Evolutionary conservation across 2,888 invertebrate genomes (phyloP), one percentile per base, ranked within the genome.

Genomic region (Pyralis farinalis): DNA sequence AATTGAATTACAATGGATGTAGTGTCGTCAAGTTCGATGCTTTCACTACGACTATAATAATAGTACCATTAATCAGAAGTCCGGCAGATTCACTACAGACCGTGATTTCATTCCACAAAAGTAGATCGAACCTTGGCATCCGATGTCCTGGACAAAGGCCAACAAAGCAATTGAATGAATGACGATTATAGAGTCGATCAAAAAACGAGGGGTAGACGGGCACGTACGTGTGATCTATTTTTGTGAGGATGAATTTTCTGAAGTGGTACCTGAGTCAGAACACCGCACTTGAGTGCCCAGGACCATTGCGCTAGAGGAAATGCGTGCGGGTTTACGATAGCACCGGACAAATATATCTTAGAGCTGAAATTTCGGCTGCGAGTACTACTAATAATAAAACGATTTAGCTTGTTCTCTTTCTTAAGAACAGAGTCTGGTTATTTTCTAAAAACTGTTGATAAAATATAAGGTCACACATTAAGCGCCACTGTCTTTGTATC

Each of bases 91-190:
- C 38, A 22, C 12, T 22, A 36, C 46, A 41, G 49, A 54, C 64
- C 65, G 63, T 63, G 73, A 65, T 70, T 58, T 58, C 55, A 69
- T 71, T 73, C 66, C 63, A 68, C 74, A 65, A 72, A 73, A 70
- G 63, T 72, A 69, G 71, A 72, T 60, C 67, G 64, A 62, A 71
- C 67, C 65, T 71, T 72, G 77, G 75, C 71, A 71, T 65, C 66
- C 56, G 55, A 58, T 68, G 64, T 74, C 72, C 84, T 87, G 88
- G 87, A 82, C 68, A 64, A 66, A 77, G 72, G 83, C 87, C 87
- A 88, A 79, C 58, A 63, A 64, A 60, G 59, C 71, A 75, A 82
- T 84, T 86, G 84, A 87, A 86, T 87, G 86, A 84, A 77, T 82
- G 83, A 84, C 79, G 83, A 81, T 82, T 74, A n/a, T n/a, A 63